These are phyloP conservation scores for Troilus luridus DNA, from an alignment of 2,888 invertebrate species.

Conservation along the genomic window DNA sequence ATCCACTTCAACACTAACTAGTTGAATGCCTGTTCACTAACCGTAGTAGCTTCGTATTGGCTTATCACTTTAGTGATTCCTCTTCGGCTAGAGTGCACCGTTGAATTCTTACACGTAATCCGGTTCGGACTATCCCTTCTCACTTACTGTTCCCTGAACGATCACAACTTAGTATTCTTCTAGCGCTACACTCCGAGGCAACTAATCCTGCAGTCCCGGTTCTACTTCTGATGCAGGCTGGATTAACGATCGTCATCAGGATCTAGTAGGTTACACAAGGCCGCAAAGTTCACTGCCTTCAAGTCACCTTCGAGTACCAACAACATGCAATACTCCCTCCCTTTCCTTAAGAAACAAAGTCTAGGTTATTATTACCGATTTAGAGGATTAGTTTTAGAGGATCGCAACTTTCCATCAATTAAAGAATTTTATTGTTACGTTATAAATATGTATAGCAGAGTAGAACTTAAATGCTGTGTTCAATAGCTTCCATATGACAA, in stretches of 20 bases:
- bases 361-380: no score
- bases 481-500: no score
- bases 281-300: not conserved
- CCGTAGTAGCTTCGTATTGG: not conserved
- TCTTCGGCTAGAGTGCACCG: not conserved
- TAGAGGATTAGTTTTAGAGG: no score
- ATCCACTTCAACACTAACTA: no score
- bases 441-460: no score
- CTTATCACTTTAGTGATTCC: not conserved
- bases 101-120: constrained; percentile 36
- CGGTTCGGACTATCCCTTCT: not conserved
- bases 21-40: not conserved
- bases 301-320: not conserved
- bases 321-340: not conserved
- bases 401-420: no score
- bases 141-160: not conserved
- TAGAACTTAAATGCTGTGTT: no score
- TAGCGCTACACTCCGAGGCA: not conserved
- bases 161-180: not conserved
- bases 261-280: not conserved
- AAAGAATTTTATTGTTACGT: no score
- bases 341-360: no score
- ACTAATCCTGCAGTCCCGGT: not conserved
- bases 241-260: not conserved
- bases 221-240: not conserved